Conservation (phyloP, 2,888 invertebrate species). For the Eilema depressum region DNA sequence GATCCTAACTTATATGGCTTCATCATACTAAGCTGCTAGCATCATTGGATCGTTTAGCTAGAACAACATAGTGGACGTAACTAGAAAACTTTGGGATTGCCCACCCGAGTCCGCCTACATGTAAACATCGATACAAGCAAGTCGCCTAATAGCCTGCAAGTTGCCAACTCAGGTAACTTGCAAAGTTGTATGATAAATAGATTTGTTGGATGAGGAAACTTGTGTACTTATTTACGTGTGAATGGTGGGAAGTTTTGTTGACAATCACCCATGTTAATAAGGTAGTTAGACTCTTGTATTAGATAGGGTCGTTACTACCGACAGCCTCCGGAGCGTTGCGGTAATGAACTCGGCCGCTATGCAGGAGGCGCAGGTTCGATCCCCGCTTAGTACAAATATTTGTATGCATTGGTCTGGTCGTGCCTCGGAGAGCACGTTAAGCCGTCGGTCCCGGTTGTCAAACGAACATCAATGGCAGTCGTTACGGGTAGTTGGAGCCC, state of each 20-base stretch:
- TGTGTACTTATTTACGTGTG: not conserved
- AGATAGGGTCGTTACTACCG: no score
- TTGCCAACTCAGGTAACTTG: conserved; percentile 21
- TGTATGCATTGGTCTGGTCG: no score
- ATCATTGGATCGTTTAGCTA: conserved; percentile 15
- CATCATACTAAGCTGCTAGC: conserved; percentile 9
- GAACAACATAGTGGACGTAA: conserved; percentile 44
- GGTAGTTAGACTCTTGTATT: not conserved
- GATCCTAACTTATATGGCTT: conserved; percentile 12
- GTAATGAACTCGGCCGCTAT: no score
- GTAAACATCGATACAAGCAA: conserved; percentile 37
- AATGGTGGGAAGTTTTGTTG: not conserved
- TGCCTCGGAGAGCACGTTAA: no score
- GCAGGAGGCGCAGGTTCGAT: no score
- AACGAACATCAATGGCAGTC: no score
- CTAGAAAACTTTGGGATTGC: conserved; percentile 49
- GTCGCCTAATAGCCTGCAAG: conserved; percentile 16
- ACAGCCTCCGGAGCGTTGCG: no score
- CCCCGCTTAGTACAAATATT: no score
- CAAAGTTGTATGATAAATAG: conserved; percentile 21
- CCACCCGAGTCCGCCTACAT: conserved; percentile 21
- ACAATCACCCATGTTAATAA: not conserved
- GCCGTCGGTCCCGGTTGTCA: no score
- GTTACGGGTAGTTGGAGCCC: no score
- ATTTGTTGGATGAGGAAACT: conserved; percentile 18